Evolutionary conservation across 2,797 vertebrate species (phyloP), one percentile per base, ranked within the genome.

Genomic region (Chromobotia macracanthus): DNA sequence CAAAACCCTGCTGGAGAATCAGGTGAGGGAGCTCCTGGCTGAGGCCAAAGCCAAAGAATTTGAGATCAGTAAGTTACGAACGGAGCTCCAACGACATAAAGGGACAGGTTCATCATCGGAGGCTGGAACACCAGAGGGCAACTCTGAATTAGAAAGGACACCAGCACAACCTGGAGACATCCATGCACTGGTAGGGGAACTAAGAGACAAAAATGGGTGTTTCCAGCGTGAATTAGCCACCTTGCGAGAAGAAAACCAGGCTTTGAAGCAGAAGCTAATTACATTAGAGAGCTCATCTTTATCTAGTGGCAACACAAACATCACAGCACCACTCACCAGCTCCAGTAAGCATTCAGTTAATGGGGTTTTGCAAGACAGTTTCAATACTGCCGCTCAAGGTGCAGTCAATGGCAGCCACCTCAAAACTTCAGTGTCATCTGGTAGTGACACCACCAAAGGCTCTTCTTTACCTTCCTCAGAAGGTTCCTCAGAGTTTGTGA

Each of bases 31-130:
- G 69, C 94, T 99, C 61, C 86, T 98, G 87, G 94, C 96, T 11
- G 97, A 99, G 84, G 95, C 96, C 66, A 98, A 99, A 85, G 94
- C 94, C 0, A 99, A 99, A 93, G 97, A 99, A 81, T 94, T 93
- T 1, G 95, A 98, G 90, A 99, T 99, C 58, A 96, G 91, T 84
- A 96, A 93, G 84, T 96, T 99, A 56, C 95, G 94, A 48, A 94
- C 89, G 73, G 97, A 99, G 87, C 84, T 99, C 79, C 96, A 96
- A 87, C 94, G 91, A 83, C 94, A 89, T 84, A 94, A 91, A 86
- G 94, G 92, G 80, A 95, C 93, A 80, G 90, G 89, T 44, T 88
- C 88, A 56, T 5, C 90, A 90, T 3, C 81, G 84, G 25, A 90
- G 15, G 0, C 18, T 80, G 0, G 90, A 90, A 86, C 72, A 82